A percentile compares a stretch with the other conserved stretches of the same genome.
Conservation (phyloP, 2,888 invertebrate species). For the Drosophila dives region DNA sequence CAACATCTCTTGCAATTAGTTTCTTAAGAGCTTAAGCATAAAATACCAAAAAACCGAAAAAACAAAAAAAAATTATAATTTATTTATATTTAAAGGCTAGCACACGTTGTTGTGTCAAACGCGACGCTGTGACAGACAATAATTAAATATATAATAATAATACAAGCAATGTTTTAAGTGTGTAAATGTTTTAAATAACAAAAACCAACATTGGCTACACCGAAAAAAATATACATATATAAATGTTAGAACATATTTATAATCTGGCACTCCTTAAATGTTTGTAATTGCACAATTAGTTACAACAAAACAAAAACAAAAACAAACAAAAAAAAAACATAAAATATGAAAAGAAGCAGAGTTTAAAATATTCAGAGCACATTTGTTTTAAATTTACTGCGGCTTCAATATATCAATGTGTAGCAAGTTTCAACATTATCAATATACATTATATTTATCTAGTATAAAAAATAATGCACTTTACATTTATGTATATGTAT, state of each 20-base stretch:
- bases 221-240: conserved; percentile 28
- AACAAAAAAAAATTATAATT: conserved; percentile 33
- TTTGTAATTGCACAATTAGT: conserved; percentile 65
- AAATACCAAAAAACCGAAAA: conserved; percentile 12
- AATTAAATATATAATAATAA: conserved; percentile 70
- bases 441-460: conserved; percentile 39
- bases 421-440: conserved; percentile 71
- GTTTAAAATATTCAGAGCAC: conserved; percentile 69
- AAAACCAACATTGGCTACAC: conserved; percentile 46
- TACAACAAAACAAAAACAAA: conserved; percentile 23
- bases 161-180: conserved; percentile 36
- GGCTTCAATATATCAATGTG: conserved; percentile 76
- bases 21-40: conserved; percentile 57
- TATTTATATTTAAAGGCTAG: conserved; percentile 60
- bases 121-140: conserved; percentile 85
- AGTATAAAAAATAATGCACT: conserved; percentile 56
- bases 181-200: conserved; percentile 39
- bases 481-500: conserved; percentile 79
- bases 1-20: conserved; percentile 62
- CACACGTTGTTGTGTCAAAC: conserved; percentile 77
- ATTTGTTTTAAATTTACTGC: conserved; percentile 73
- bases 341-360: conserved; percentile 29
- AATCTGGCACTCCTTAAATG: conserved; percentile 58
- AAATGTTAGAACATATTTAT: conserved; percentile 47
- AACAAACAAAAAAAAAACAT: conserved; percentile 16